Evolutionary conservation across 1,140 invertebrate species (phyloP), one percentile per base, ranked within the genome.

Genomic region (Drosophila miranda): DNA sequence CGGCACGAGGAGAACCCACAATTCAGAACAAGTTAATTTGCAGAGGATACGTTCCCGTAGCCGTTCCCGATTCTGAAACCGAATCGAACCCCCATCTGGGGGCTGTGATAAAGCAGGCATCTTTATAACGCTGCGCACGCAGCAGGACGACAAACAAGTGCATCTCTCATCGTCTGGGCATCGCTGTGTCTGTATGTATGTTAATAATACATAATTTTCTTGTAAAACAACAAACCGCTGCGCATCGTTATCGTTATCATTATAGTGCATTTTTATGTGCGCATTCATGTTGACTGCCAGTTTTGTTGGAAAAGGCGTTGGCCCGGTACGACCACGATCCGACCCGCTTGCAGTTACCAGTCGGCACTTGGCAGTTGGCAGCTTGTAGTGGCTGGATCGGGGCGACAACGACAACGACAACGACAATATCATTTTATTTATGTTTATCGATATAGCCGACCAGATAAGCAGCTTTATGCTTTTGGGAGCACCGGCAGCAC

Each of bases 241-340:
- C 74, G 82, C 78, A 78, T 86, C 82, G 82, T 87, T 86, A 87
- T 81, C 81, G 81, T 86, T 86, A 84, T 84, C 80, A 83, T 83
- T 83, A 83, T 83, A 63, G 82, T 55, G 74, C 50, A 63, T 87
- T 82, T 87, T 87, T 87, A 86, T 86, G 82, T 81, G 81, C 78
- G 82, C 73, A 61, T 87, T 74, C 82, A 81, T 84, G 77, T 84
- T 81, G 68, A 52, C 74, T 74, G 77, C 69, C 68, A 75, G 41
- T 76, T 72, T 51, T 54, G 45, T 30, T 9, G 8, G 43, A 58
- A 64, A 75, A 75, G 79, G 78, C 78, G 63, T 78, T 58, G 77
- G 70, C 63, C 56, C 41, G 46, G 9, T 41, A 30, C 30, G 28
- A 28, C 19, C 2, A 4, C 23, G 23, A 4, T 26, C 0, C 3